phyloP scores from a whole-genome alignment of 2,888 invertebrate species.

The Loripinus fragilis region DNA sequence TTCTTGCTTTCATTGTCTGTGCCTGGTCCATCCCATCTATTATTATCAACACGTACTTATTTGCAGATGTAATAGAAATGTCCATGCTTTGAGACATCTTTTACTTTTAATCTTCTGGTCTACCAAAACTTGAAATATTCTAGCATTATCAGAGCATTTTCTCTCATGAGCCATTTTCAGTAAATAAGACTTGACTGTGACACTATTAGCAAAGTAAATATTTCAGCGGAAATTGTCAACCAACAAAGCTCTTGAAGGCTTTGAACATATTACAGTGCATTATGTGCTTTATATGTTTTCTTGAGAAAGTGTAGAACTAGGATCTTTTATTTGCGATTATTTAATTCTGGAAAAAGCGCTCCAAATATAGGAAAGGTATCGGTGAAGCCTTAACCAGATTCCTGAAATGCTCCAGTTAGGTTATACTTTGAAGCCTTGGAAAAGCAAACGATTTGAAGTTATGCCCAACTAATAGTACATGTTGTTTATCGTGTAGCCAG shows the following conservation, averaged over 20 bases:
- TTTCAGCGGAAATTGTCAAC: neutral
- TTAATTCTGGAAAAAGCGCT: no score
- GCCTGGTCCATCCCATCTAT: no score
- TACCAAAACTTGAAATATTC: neutral
- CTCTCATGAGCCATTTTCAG: neutral
- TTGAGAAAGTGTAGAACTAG: no score
- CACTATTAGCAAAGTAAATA: neutral
- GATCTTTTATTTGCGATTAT: conserved; percentile 13
- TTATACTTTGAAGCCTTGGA: conserved; percentile 26
- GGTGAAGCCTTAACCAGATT: conserved; percentile 12
- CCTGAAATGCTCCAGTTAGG: conserved; percentile 12
- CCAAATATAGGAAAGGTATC: conserved; percentile 35
- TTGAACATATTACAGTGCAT: conserved; percentile 42
- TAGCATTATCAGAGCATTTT: neutral
- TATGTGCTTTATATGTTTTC: no score
- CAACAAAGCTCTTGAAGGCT: conserved; percentile 25
- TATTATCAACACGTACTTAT: no score
- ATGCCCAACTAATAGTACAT: conserved; percentile 26
- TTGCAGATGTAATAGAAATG: no score
- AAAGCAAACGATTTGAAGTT: conserved; percentile 40
- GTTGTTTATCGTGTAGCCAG: conserved; percentile 8
- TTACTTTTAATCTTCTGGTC: no score
- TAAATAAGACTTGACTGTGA: neutral
- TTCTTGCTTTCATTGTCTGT: no score
- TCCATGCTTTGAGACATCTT: no score